Evolutionary conservation across 1,140 invertebrate genomes (phyloP), one percentile per base, ranked within the genome.

Genomic region (Lordiphosa clarofinis): DNA sequence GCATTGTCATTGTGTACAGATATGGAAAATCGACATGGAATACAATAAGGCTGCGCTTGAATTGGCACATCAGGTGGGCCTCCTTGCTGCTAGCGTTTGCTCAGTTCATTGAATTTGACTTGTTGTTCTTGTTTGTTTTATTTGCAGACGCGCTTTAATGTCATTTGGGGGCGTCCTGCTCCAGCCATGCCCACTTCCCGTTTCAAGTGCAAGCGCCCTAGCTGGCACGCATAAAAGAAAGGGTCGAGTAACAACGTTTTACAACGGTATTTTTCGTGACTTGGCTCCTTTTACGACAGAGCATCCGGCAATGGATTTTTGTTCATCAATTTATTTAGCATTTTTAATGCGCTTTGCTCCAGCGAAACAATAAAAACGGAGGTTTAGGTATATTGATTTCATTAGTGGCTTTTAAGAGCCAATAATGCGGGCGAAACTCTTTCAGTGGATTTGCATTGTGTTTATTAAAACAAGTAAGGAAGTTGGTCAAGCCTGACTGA

Each of bases 91-190:
- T 3, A 54, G 35, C 42, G 70, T 57, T 56, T 12, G 28, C 73
- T 67, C 76, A 81, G 76, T 81, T 81, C 76, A 81, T 76, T 81
- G 76, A 74, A 56, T 69, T 76, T 56, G 76, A 82, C 62, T 72
- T 72, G 72, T 56, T 81, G 78, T 48, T 48, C 24, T n/a, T 19
- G 12, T 24, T 4, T 81, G 78, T 81, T 82, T 82, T 84, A 81
- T 81, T 81, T 84, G 67, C 63, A 81, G 72, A 72, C 76, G 78
- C 63, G 78, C 68, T 84, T 76, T 82, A 81, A 82, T 84, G 78
- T 82, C 76, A 81, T 75, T 81, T 75, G 39, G 67, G 67, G 48
- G 11, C 19, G 8, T n/a, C 5, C n/a, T 12, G n/a, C 3, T 24
- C 47, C 28, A 19, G 9, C 2, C 44, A 19, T 19, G 9, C 15